Evolutionary conservation across 2,113 vertebrate species (phyloP).

Genomic region (Lasiurus cinereus): DNA sequence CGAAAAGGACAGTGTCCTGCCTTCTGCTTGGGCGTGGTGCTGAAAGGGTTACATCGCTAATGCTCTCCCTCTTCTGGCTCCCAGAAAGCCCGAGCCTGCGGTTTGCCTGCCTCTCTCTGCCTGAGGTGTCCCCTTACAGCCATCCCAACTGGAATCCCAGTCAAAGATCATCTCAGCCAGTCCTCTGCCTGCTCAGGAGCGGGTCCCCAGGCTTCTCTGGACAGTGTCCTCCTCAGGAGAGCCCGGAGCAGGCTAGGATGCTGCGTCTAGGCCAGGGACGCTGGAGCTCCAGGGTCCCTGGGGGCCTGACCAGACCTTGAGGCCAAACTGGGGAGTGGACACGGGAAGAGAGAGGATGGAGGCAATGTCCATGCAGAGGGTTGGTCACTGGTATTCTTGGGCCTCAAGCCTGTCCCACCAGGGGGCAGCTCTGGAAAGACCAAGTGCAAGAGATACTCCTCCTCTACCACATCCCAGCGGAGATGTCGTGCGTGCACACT

Average conservation of each 20-base stretch:
- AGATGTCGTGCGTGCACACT: not conserved
- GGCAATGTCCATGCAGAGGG: not conserved
- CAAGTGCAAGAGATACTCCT: not conserved
- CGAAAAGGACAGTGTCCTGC: constrained; percentile 10
- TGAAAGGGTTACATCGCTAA: constrained; percentile 83
- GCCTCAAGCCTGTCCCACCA: not conserved
- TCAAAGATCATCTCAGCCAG: constrained; percentile 81
- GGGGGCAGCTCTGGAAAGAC: constrained; percentile 13
- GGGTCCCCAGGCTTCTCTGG: constrained; percentile 55
- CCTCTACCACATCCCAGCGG: not conserved
- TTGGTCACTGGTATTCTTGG: constrained; percentile 1
- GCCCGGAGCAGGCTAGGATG: constrained; percentile 11
- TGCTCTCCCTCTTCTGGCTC: constrained; percentile 80
- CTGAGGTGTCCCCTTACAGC: constrained; percentile 85
- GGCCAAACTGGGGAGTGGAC: constrained; percentile 44
- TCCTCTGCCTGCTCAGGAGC: constrained; percentile 70
- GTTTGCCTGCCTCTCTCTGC: constrained; percentile 81
- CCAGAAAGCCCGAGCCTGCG: constrained; percentile 84
- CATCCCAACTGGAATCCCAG: constrained; percentile 82
- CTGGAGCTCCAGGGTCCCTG: not conserved
- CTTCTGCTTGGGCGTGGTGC: constrained; percentile 68
- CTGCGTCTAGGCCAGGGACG: constrained; percentile 61
- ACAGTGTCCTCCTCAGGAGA: constrained; percentile 28
- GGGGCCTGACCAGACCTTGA: constrained; percentile 35
- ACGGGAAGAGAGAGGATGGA: constrained; percentile 32